Evolutionary conservation across 2,797 vertebrate genomes (phyloP).

Genomic region (Acipenser transmontanus): DNA sequence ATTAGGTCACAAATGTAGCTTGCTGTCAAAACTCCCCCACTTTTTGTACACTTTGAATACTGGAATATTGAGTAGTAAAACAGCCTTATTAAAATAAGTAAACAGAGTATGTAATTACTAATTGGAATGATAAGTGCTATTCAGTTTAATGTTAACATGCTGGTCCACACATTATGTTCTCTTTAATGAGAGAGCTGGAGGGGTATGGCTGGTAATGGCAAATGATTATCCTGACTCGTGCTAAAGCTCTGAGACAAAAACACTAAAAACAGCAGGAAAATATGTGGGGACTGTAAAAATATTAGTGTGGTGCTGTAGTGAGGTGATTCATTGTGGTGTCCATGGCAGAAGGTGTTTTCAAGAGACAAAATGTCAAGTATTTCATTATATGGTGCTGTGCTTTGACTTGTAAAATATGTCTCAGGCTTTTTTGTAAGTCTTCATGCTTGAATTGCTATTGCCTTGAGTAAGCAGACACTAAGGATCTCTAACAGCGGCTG

Average conservation of each 20-base stretch:
- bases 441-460: constrained; percentile 1
- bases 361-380: constrained; percentile 14
- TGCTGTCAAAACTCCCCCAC: too few relatives aligned
- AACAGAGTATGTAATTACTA: not conserved
- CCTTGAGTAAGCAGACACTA: constrained; percentile 12
- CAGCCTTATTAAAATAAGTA: too few relatives aligned
- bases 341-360: constrained; percentile 21
- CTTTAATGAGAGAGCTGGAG: not conserved
- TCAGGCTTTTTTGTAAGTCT: constrained; percentile 14
- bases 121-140: not conserved
- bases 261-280: not conserved
- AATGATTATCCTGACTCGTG: not conserved
- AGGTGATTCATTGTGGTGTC: constrained; percentile 15
- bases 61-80: too few relatives aligned
- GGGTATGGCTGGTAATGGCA: not conserved
- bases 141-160: not conserved
- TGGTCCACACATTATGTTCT: not conserved
- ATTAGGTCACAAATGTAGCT: too few relatives aligned
- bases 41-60: too few relatives aligned
- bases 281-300: not conserved
- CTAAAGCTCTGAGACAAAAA: not conserved
- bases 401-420: constrained; percentile 22
- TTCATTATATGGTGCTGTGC: constrained; percentile 22
- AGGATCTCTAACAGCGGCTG: too few relatives aligned
- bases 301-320: not conserved